These are phyloP conservation scores for Hippocampus zosterae DNA, from an alignment of 2,113 vertebrate genomes.

Conservation along the genomic window DNA sequence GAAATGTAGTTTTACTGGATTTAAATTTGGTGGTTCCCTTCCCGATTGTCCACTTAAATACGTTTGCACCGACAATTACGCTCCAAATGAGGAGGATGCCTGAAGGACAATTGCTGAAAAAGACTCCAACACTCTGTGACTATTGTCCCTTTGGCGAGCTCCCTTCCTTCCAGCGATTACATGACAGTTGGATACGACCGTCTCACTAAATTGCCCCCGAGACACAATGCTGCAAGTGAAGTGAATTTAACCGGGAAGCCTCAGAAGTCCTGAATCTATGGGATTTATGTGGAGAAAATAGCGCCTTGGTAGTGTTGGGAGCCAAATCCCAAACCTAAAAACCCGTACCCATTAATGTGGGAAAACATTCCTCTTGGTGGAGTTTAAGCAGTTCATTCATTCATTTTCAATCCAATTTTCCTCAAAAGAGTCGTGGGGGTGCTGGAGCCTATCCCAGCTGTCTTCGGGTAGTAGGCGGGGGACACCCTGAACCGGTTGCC, in stretches of 20 bases:
- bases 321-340: neutral
- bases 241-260: neutral
- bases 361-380: neutral
- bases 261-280: neutral
- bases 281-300: neutral
- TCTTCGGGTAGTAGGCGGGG: no score
- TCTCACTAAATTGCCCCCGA: neutral
- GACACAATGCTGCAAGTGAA: slow-evolving; percentile 1
- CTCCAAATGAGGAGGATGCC: neutral
- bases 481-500: no score
- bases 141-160: neutral
- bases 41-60: neutral
- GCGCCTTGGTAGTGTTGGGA: neutral
- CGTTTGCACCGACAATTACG: neutral
- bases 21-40: neutral
- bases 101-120: neutral
- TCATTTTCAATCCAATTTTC: no score
- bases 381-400: no score
- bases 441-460: no score
- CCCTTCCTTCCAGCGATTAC: neutral
- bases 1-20: neutral
- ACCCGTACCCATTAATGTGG: neutral
- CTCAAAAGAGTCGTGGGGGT: no score
- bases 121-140: neutral
- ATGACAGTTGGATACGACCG: neutral